Evolutionary conservation across 2,797 vertebrate species (phyloP), one percentile per base, ranked within the genome.

Genomic region (Lindbergichthys nudifrons): DNA sequence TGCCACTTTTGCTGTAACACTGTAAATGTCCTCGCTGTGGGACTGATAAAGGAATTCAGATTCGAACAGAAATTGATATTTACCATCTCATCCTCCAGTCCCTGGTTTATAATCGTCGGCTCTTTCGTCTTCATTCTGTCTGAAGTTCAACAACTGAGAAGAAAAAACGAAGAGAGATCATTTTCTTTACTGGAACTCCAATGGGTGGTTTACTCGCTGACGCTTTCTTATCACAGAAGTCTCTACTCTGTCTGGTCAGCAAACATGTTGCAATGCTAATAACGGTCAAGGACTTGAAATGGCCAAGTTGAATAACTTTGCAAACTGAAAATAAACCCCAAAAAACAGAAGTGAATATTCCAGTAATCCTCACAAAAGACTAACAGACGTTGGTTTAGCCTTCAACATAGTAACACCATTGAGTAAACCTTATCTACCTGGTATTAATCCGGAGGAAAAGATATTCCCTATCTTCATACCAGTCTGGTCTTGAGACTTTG

Each of bases 21-120:
- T 9, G 32, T 36, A 36, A 1, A 6, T 36, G 6, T 36, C 8
- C 8, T 9, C 32, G 32, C 32, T 36, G 32, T 8, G 32, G 32
- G 32, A 36, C 32, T 36, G 32, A 36, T 36, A 36, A 36, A 36
- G 32, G 32, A 36, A 36, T 36, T 36, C 32, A 7, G 32, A 2
- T 13, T 21, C n/a, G 16, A n/a, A 64, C 15, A 3, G 6, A 9
- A 66, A 52, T 4, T n/a, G 2, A 74, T 60, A 68, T 48, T 79
- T 93, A 98, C 97, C 97, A 98, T 97, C 91, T 98, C 97, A 85
- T 98, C 96, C 87, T 98, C 97, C 83, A 95, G 94, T 75, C 93
- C 94, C 87, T 94, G 92, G 87, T 97, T 98, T 74, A 99, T 89
- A 70, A 95, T 90, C 80, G 95, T 97, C 79, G 85, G 91, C 73